Evolutionary conservation across 2,113 vertebrate species (phyloP).

Genomic region (Perca schrenkii): DNA sequence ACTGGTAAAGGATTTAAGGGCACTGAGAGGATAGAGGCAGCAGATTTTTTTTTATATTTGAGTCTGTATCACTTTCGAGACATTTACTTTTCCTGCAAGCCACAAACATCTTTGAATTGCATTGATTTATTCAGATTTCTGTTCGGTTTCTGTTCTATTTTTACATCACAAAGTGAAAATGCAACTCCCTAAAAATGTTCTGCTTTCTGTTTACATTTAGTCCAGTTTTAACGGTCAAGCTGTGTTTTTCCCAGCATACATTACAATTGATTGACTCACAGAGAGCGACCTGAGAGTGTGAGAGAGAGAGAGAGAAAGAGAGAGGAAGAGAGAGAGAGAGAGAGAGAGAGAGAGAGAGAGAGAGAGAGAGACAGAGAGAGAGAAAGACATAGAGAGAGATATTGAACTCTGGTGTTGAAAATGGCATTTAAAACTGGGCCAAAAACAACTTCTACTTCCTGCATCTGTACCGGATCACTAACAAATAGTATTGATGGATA

Average conservation of each 20-base stretch:
- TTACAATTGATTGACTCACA: too few relatives aligned
- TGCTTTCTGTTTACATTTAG: neutral
- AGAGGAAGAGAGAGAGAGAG: too few relatives aligned
- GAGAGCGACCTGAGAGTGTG: neutral
- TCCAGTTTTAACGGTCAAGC: neutral
- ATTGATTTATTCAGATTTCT: neutral
- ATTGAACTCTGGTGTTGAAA: slow-evolving; percentile 20
- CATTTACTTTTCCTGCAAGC: slow-evolving; percentile 16
- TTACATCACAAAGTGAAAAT: neutral
- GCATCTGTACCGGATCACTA: neutral
- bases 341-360: neutral
- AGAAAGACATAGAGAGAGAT: too few relatives aligned
- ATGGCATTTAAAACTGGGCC: slow-evolving; percentile 14
- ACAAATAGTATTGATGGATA: neutral
- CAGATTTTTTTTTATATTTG: neutral
- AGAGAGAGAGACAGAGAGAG: too few relatives aligned
- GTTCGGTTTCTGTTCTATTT: neutral
- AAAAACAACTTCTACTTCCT: neutral
- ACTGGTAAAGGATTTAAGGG: slow-evolving; percentile 24
- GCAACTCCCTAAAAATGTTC: neutral
- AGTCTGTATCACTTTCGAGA: neutral
- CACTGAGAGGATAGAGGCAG: neutral
- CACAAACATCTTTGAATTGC: neutral
- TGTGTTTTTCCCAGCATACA: neutral
- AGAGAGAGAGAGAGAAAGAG: too few relatives aligned